A percentile compares a stretch with the other conserved stretches of the same genome.
phyloP scores from a whole-genome alignment of 2,888 invertebrate genomes.

The Pseudococcus jackbeardsleyi region DNA sequence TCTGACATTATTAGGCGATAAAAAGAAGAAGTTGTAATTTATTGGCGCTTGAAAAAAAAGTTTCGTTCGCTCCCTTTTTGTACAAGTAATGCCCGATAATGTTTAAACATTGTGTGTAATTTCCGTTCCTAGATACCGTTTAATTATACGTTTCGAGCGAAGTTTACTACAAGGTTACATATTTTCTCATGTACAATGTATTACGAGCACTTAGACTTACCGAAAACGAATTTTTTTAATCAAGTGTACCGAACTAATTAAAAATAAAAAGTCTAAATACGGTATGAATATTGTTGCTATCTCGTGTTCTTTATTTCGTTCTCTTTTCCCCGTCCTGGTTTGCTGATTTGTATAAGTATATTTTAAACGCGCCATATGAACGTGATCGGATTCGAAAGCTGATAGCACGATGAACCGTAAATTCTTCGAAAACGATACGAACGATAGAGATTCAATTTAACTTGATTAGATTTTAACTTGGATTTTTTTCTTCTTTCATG shows the following conservation, averaged over 20 bases:
- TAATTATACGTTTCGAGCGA: slow-evolving; percentile 3
- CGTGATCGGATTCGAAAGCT: not conserved
- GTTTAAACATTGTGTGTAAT: not conserved
- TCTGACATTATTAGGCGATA: slow-evolving; percentile 59
- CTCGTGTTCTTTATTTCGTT: not conserved
- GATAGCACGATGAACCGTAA: slow-evolving; percentile 19
- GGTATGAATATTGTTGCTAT: slow-evolving; percentile 19
- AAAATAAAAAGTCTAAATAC: slow-evolving; percentile 26
- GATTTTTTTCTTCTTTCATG: not conserved
- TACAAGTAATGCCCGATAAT: not conserved
- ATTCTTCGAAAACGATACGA: slow-evolving; percentile 42
- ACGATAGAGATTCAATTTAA: slow-evolving; percentile 52
- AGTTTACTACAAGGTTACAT: not conserved
- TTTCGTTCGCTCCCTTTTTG: slow-evolving; percentile 12
- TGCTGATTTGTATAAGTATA: not conserved
- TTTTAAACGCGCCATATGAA: slow-evolving; percentile 1
- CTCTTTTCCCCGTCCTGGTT: not conserved
- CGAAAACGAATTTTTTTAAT: slow-evolving; percentile 19
- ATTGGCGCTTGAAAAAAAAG: slow-evolving; percentile 36
- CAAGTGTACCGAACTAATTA: slow-evolving; percentile 26
- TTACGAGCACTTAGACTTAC: not conserved
- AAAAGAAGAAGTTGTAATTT: slow-evolving; percentile 56
- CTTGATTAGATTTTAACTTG: not conserved
- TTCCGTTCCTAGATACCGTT: slow-evolving; percentile 5
- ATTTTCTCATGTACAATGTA: slow-evolving; percentile 3